phyloP scores from a whole-genome alignment of 2,113 vertebrate species.

The Henicopernis longicauda region DNA sequence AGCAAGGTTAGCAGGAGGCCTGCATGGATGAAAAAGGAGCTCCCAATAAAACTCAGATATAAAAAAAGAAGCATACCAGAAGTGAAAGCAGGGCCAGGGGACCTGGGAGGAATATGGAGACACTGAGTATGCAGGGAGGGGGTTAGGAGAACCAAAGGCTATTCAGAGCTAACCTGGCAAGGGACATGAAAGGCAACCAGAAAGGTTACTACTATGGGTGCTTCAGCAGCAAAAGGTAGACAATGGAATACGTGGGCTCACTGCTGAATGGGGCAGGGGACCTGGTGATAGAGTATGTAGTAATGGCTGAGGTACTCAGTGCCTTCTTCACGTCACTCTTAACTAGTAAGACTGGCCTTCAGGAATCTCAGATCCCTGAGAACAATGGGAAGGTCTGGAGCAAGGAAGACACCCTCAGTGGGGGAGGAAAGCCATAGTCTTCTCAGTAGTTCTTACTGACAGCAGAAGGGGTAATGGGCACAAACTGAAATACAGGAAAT shows the following conservation, averaged over 20 bases:
- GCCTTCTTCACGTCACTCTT: not conserved
- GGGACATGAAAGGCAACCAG: not conserved
- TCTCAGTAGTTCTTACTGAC: not conserved
- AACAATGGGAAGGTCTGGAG: not conserved
- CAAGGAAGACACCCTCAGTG: not conserved
- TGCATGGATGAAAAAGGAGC: not conserved
- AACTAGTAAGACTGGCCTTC: not conserved
- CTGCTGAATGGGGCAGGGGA: not conserved
- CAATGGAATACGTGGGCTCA: not conserved
- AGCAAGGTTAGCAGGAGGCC: not conserved
- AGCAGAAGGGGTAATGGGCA: no score
- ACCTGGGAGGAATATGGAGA: not conserved
- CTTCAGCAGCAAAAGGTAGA: not conserved
- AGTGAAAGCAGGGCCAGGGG: not conserved
- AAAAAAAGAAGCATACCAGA: not conserved
- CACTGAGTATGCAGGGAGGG: not conserved
- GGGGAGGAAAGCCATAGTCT: not conserved
- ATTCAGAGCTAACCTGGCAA: not conserved
- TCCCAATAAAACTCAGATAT: not conserved
- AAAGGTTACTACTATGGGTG: not conserved
- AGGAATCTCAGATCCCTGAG: not conserved
- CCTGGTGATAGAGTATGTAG: not conserved
- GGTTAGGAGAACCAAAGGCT: not conserved
- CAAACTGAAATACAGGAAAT: no score
- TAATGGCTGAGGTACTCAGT: not conserved